These are phyloP conservation scores for Platysteira castanea DNA, from an alignment of 2,113 vertebrate genomes.

Conservation along the genomic window DNA sequence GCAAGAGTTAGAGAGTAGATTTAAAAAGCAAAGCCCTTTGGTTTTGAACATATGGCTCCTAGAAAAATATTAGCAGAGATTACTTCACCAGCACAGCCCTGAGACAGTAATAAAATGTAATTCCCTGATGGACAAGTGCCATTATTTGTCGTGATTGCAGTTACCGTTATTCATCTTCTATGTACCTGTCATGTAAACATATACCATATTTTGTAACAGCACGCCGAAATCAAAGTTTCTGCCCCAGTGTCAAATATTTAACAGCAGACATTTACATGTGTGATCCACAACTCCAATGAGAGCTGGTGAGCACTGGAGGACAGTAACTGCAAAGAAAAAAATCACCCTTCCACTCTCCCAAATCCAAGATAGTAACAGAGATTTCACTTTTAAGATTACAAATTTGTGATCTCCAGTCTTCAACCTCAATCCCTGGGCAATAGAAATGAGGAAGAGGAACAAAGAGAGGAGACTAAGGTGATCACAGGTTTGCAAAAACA, in stretches of 20 bases:
- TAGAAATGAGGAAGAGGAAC: background rate
- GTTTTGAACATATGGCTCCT: background rate
- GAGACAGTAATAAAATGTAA: slow-evolving; percentile 2
- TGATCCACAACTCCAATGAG: background rate
- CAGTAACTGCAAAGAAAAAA: background rate
- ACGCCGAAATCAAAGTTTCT: background rate
- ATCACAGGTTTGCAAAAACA: background rate
- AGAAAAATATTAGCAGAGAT: background rate
- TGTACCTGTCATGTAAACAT: slow-evolving; percentile 17
- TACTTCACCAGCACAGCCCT: background rate
- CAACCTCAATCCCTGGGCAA: background rate
- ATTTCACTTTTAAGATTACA: accelerated
- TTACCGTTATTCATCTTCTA: slow-evolving; percentile 18
- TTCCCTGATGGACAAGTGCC: background rate
- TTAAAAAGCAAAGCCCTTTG: background rate
- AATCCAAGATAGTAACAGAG: background rate
- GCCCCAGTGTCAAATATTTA: background rate
- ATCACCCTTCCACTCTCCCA: background rate
- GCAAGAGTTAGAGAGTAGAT: background rate
- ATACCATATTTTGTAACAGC: background rate
- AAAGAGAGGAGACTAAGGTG: background rate
- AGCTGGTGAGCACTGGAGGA: background rate
- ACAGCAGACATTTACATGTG: background rate
- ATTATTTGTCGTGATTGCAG: slow-evolving; percentile 22
- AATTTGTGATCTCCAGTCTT: background rate